phyloP scores from a whole-genome alignment of 35 echinoderm and acorn worm species.

The Anneissia japonica region DNA sequence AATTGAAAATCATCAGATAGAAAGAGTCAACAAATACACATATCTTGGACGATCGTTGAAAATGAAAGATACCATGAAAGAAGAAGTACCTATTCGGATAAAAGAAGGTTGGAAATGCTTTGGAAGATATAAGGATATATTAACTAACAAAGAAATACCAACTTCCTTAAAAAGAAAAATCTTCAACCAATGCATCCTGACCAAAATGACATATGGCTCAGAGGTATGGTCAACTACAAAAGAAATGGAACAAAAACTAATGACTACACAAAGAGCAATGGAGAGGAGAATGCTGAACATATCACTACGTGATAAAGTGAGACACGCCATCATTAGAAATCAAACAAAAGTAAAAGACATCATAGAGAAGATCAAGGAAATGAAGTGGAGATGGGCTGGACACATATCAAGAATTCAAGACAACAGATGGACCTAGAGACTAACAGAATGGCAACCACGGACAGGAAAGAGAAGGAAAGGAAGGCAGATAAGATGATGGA shows the following conservation, averaged over 20 bases:
- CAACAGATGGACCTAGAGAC: background rate
- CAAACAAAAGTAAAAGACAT: background rate
- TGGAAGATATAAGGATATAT: background rate
- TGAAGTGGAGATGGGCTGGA: background rate
- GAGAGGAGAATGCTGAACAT: background rate
- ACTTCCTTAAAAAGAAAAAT: background rate
- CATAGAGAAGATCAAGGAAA: background rate
- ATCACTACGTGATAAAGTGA: background rate
- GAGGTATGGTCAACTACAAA: too few species aligned
- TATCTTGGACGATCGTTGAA: constrained; percentile 10
- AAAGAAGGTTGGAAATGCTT: background rate
- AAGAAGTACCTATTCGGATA: background rate
- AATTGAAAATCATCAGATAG: background rate
- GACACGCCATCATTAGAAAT: background rate
- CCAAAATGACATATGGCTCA: background rate
- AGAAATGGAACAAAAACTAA: constrained; percentile 5
- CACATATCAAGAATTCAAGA: background rate
- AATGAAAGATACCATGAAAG: constrained; percentile 10
- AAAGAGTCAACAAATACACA: background rate
- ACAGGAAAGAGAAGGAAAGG: too few species aligned
- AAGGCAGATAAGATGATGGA: too few species aligned
- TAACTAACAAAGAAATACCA: background rate
- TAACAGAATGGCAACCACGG: background rate
- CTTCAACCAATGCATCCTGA: background rate
- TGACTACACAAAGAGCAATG: background rate